phyloP scores from a whole-genome alignment of 2,113 vertebrate species.

The Anolis carolinensis region DNA sequence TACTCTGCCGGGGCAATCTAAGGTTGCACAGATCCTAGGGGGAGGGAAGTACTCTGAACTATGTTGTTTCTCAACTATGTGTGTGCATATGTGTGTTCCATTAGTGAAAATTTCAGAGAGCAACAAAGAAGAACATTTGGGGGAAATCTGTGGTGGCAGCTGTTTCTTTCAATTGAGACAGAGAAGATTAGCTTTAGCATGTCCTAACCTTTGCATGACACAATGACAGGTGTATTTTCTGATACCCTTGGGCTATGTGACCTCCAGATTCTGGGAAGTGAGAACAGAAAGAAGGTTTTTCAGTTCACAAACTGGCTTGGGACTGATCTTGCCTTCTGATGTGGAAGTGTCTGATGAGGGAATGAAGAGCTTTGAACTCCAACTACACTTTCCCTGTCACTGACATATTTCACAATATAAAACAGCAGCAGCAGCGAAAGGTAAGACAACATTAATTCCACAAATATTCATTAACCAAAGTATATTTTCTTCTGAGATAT shows the following conservation, averaged over 20 bases:
- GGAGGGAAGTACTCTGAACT: neutral
- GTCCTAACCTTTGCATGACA: neutral
- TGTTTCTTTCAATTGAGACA: neutral
- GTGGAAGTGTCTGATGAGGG: fast-evolving
- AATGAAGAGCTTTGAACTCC: neutral
- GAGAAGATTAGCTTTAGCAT: neutral
- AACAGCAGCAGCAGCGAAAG: neutral
- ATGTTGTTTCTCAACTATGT: slow-evolving; percentile 12
- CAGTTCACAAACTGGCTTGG: neutral
- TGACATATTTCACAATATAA: neutral
- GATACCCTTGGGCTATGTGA: neutral
- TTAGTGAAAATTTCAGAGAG: neutral
- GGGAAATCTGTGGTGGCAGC: neutral
- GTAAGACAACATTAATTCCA: neutral
- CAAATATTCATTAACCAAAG: neutral
- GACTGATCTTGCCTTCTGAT: neutral
- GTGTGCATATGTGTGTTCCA: neutral
- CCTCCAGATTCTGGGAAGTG: slow-evolving; percentile 12
- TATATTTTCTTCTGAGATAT: neutral
- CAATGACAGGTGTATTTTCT: neutral
- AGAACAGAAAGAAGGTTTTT: neutral
- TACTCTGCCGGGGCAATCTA: neutral
- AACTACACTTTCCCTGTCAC: neutral
- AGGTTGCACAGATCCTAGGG: neutral
- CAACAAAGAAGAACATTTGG: neutral